phyloP scores from a whole-genome alignment of 1,140 invertebrate genomes.

The Dysdera silvatica region DNA sequence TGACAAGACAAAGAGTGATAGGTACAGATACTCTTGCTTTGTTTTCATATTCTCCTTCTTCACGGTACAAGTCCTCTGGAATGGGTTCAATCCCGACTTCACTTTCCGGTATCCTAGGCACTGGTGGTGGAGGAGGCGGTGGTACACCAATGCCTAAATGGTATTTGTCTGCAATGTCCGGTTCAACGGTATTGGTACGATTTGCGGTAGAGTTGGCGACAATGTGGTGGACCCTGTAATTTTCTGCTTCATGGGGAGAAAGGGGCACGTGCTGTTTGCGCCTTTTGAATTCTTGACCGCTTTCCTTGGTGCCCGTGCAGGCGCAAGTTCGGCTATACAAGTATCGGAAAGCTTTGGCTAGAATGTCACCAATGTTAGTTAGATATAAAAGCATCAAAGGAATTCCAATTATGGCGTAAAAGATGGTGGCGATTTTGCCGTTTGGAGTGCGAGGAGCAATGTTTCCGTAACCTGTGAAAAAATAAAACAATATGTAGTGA shows the following conservation, averaged over 20 bases:
- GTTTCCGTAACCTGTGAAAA: conserved; percentile 45
- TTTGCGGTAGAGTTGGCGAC: not conserved
- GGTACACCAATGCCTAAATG: not conserved
- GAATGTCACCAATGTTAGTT: conserved; percentile 46
- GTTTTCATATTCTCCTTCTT: conserved; percentile 15
- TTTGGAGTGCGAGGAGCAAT: conserved; percentile 43
- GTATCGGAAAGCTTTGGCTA: conserved; percentile 44
- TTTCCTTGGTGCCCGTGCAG: conserved; percentile 9
- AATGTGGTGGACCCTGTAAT: conserved; percentile 18
- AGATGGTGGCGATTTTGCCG: conserved; percentile 44
- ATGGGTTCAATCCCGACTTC: conserved; percentile 18
- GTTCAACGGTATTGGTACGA: not conserved
- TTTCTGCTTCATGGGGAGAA: conserved; percentile 4
- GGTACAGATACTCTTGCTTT: conserved; percentile 33
- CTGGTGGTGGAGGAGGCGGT: conserved; percentile 2
- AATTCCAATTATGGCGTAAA: conserved; percentile 47
- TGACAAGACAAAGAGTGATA: conserved; percentile 35
- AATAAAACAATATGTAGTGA: conserved; percentile 57
- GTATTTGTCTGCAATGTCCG: conserved; percentile 21
- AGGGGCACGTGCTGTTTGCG: not conserved
- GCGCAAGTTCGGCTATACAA: conserved; percentile 40
- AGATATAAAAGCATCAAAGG: conserved; percentile 46
- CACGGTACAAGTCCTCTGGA: not conserved
- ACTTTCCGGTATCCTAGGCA: conserved; percentile 2
- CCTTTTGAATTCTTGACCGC: not conserved